These are phyloP conservation scores for Vulpes vulpes DNA, from an alignment of 2,113 vertebrate genomes.

Conservation along the genomic window DNA sequence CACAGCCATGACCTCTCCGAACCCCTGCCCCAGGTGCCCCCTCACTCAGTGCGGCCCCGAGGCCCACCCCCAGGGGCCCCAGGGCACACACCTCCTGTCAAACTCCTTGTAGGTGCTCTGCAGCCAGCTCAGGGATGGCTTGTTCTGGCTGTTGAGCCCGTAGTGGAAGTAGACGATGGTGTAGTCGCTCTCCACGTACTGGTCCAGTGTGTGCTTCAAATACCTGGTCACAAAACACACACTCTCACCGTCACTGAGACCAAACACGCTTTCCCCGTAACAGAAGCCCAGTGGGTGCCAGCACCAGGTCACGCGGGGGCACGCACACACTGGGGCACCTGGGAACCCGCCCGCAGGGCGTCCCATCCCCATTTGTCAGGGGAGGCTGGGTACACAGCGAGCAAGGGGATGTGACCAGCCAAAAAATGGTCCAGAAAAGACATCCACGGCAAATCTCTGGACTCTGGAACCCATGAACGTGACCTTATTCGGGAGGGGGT, in stretches of 20 bases:
- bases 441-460: rapidly evolving
- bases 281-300: background rate
- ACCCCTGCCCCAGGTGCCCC: background rate
- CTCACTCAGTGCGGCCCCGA: rapidly evolving
- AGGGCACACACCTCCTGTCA: conserved; percentile 91
- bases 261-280: rapidly evolving
- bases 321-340: too few relatives aligned
- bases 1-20: rapidly evolving
- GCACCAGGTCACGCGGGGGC: rapidly evolving
- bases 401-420: background rate
- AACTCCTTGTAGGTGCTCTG: conserved; percentile 92
- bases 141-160: conserved; percentile 92
- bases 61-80: rapidly evolving
- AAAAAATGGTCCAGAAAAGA: rapidly evolving
- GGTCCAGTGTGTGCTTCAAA: conserved; percentile 92
- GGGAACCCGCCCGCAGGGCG: too few relatives aligned
- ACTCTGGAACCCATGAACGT: rapidly evolving
- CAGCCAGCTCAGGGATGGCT: conserved; percentile 92
- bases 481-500: background rate
- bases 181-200: conserved; percentile 93
- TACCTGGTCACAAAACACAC: conserved; percentile 85
- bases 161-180: conserved; percentile 93
- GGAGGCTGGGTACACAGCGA: background rate
- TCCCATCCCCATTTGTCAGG: rapidly evolving
- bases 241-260: rapidly evolving